Conservation (phyloP, 64 coral and sea anemone genomes). For the Hydrozoanthus tunicans region DNA sequence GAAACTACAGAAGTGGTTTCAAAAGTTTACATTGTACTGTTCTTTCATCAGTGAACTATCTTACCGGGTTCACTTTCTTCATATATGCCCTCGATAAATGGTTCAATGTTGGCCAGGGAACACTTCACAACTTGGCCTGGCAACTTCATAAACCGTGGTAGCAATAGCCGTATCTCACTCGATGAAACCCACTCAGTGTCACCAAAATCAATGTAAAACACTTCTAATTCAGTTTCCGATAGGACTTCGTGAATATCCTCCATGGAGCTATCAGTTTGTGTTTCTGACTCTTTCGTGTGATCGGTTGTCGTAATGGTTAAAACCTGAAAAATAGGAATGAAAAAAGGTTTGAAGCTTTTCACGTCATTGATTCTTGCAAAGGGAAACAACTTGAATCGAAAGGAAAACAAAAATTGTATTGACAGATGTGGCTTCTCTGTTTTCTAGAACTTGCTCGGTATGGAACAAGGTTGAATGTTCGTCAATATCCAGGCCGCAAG, state of each 20-base stretch:
- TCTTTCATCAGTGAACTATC: too few relatives aligned
- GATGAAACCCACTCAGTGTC: conserved; percentile 73
- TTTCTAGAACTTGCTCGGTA: too few relatives aligned
- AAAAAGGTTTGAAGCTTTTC: too few relatives aligned
- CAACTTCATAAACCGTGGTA: conserved; percentile 75
- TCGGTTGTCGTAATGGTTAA: conserved; percentile 23
- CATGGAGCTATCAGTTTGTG: background rate
- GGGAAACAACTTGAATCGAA: too few relatives aligned
- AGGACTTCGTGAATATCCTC: background rate
- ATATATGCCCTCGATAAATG: conserved; percentile 6
- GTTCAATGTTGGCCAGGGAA: conserved; percentile 75
- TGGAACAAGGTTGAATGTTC: too few relatives aligned
- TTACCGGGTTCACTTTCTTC: background rate
- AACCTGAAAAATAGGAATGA: background rate
- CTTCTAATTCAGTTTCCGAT: conserved; percentile 46
- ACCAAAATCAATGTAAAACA: conserved; percentile 95
- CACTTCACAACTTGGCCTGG: conserved; percentile 85
- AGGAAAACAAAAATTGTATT: too few relatives aligned
- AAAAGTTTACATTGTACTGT: too few relatives aligned
- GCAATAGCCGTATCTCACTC: conserved; percentile 55
- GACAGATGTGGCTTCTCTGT: too few relatives aligned
- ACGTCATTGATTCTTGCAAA: too few relatives aligned
- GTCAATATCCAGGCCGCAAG: too few relatives aligned
- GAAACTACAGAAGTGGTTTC: background rate
- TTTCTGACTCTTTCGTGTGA: background rate